Evolutionary conservation across 92 coral and sea anemone genomes (phyloP).

Genomic region (Zoanthus sociatus): DNA sequence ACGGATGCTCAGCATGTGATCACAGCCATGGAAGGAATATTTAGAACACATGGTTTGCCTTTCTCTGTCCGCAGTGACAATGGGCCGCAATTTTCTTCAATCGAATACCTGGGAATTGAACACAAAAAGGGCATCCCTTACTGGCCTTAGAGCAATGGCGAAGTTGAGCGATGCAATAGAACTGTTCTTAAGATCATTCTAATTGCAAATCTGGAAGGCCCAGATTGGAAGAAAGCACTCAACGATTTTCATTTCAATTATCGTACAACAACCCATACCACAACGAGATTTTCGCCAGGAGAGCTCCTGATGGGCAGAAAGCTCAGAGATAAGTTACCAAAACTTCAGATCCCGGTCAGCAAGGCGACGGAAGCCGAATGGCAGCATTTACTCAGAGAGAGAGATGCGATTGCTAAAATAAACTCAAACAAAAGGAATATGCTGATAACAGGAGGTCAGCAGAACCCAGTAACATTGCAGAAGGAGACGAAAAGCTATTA

Average conservation of each 20-base stretch:
- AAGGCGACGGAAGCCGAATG: slow-evolving; percentile 25
- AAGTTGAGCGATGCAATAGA: slow-evolving; percentile 59
- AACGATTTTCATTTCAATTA: slow-evolving; percentile 65
- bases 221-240: slow-evolving; percentile 60
- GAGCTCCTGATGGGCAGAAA: slow-evolving; percentile 68
- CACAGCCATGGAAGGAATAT: slow-evolving; percentile 65
- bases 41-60: slow-evolving; percentile 74
- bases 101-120: slow-evolving; percentile 62
- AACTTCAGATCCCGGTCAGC: slow-evolving; percentile 42
- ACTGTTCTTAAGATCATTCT: slow-evolving; percentile 64
- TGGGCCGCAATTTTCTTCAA: slow-evolving; percentile 69
- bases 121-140: slow-evolving; percentile 71
- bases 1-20: slow-evolving; percentile 63
- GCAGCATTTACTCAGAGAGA: slow-evolving; percentile 61
- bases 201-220: slow-evolving; percentile 62
- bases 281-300: slow-evolving; percentile 65
- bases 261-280: slow-evolving; percentile 64
- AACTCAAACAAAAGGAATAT: slow-evolving; percentile 62
- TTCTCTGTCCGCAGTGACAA: slow-evolving; percentile 58
- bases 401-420: slow-evolving; percentile 65
- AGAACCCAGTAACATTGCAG: slow-evolving; percentile 51
- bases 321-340: slow-evolving; percentile 64
- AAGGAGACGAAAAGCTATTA: slow-evolving; percentile 69
- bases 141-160: slow-evolving; percentile 79
- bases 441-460: slow-evolving; percentile 64